Evolutionary conservation across 2,888 invertebrate genomes (phyloP).

Genomic region (Anodontia alba): DNA sequence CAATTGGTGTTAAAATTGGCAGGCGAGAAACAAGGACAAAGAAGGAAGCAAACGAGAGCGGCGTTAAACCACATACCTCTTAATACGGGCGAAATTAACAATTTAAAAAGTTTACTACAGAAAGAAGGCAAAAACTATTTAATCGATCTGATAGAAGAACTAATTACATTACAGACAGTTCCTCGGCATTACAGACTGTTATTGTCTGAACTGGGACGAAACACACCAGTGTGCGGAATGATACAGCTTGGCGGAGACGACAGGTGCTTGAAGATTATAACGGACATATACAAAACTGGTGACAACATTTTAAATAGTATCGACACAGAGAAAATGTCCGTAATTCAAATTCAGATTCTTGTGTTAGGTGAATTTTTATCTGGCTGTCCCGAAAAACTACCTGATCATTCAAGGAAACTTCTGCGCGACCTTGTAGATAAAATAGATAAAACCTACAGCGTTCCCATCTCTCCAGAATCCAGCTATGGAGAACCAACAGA

Average conservation of each 20-base stretch:
- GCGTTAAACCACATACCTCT: not conserved
- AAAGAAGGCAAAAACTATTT: too few species aligned
- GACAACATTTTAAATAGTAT: not conserved
- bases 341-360: not conserved
- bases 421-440: not conserved
- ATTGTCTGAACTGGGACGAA: not conserved
- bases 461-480: not conserved
- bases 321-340: not conserved
- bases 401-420: not conserved
- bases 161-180: not conserved
- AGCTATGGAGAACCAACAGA: not conserved
- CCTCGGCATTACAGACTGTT: not conserved
- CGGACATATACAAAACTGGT: not conserved
- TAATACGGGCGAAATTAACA: not conserved
- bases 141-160: not conserved
- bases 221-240: slow-evolving; percentile 6
- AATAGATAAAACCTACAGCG: not conserved
- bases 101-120: too few species aligned
- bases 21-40: not conserved
- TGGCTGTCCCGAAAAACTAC: not conserved
- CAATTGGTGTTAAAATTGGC: not conserved
- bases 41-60: not conserved
- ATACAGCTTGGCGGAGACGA: not conserved
- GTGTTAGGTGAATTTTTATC: not conserved
- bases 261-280: not conserved